Evolutionary conservation across 2,888 invertebrate species (phyloP).

Genomic region (Drosophila eohydei): DNA sequence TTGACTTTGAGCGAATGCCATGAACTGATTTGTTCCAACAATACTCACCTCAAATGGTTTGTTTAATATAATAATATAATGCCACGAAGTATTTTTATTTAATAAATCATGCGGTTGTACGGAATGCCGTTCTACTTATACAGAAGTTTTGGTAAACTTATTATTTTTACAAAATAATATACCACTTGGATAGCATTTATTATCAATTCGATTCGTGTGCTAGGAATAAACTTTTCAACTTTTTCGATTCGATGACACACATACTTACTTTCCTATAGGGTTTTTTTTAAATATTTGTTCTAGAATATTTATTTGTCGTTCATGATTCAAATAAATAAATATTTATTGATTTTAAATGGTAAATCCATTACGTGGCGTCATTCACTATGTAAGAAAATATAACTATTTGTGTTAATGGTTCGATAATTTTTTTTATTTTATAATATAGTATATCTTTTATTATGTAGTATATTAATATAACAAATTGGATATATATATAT

Average conservation of each 20-base stretch:
- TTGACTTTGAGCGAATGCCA: background rate
- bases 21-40: constrained; percentile 3
- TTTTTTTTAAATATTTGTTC: background rate
- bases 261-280: background rate
- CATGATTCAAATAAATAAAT: background rate
- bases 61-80: background rate
- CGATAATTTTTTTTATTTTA: constrained; percentile 6
- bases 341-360: background rate
- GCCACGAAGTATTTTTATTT: background rate
- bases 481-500: no score
- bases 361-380: background rate
- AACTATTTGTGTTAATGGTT: constrained; percentile 1
- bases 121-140: background rate
- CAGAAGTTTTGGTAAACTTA: background rate
- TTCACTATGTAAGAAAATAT: background rate
- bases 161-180: background rate
- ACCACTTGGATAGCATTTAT: background rate
- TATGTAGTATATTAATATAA: no score
- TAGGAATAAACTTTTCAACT: background rate
- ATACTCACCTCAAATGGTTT: background rate
- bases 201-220: background rate
- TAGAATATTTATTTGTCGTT: background rate
- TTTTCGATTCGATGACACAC: background rate
- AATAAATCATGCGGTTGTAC: background rate
- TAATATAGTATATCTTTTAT: constrained; percentile 14